Percentiles rank a stretch among this genome's conserved stretches.
Evolutionary conservation across 2,888 invertebrate genomes (phyloP).

Genomic region (Aspidiotus rigidus): DNA sequence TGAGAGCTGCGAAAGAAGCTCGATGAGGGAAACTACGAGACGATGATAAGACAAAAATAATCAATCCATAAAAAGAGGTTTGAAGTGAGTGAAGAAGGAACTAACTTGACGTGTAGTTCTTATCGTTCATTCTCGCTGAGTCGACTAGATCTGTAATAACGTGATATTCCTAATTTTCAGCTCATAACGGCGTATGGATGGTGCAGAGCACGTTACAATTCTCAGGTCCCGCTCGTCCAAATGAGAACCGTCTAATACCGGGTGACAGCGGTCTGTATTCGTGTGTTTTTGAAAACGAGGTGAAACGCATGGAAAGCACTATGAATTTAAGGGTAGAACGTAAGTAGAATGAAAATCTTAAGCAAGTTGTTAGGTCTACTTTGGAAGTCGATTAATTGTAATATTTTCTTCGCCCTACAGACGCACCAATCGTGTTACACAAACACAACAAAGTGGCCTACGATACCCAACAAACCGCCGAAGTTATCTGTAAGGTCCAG

Average conservation of each 20-base stretch:
- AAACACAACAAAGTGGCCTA: constrained; percentile 82
- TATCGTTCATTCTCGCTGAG: no score
- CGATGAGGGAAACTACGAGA: no score
- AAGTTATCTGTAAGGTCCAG: constrained; percentile 78
- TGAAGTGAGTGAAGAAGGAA: no score
- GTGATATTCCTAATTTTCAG: constrained; percentile 7
- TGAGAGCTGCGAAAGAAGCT: no score
- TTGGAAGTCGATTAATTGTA: not conserved
- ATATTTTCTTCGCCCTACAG: constrained; percentile 44
- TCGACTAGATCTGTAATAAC: not conserved
- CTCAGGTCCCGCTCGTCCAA: constrained; percentile 66
- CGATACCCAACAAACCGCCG: constrained; percentile 72
- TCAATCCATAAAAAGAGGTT: no score
- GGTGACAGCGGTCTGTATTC: constrained; percentile 79
- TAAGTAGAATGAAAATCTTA: constrained; percentile 46
- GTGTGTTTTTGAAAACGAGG: constrained; percentile 81
- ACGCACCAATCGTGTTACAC: constrained; percentile 76
- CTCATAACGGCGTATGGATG: constrained; percentile 47
- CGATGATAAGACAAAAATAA: no score
- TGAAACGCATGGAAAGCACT: constrained; percentile 74
- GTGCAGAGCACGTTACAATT: constrained; percentile 76
- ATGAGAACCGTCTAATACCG: constrained; percentile 65
- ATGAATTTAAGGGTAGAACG: constrained; percentile 87
- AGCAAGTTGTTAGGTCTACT: not conserved
- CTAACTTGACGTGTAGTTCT: no score